Evolutionary conservation across 1,140 invertebrate genomes (phyloP), one percentile per base, ranked within the genome.

Genomic region (Plutomurus gul): DNA sequence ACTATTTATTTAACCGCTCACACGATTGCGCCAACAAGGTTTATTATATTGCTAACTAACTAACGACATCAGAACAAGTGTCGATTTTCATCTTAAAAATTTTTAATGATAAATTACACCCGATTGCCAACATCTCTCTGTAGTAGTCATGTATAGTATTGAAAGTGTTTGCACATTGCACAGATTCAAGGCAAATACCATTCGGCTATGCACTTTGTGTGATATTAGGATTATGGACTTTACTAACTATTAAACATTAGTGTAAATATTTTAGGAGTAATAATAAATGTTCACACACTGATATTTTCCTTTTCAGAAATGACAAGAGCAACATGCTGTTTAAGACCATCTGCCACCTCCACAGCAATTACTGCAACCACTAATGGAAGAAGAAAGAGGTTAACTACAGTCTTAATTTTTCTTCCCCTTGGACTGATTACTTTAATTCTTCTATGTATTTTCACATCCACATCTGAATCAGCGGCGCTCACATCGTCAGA

Each of bases 361-460:
- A 30, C 20, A 43, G 18, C 70, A 72, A 39, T 40, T 40, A 25
- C 8, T 43, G n/a, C 8, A 10, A 43, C 18, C 40, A 39, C 3
- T 72, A 72, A 39, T 39, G 70, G 36, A 74, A 27, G 40, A 33
- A 39, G 25, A 33, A 74, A 49, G 72, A 74, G 43, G 39, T 74
- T 74, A 43, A 49, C 72, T 36, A 74, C 72, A 74, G 72, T 74
- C 43, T 49, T 74, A 46, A 74, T 74, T 74, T 74, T 40, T 74
- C 40, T 74, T 46, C 72, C 72, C 27, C 39, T 74, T 74, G 43
- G 40, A 33, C 39, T 74, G 2, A 49, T 74, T 13, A 74, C 40
- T 20, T 47, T 74, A 33, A 33, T 74, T 47, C 39, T 74, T 46
- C 43, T 74, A 16, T 33, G 40, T 20, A 16, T 74, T 18, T 74